phyloP scores from a whole-genome alignment of 2,888 invertebrate genomes.

The Drosophila mimetica region DNA sequence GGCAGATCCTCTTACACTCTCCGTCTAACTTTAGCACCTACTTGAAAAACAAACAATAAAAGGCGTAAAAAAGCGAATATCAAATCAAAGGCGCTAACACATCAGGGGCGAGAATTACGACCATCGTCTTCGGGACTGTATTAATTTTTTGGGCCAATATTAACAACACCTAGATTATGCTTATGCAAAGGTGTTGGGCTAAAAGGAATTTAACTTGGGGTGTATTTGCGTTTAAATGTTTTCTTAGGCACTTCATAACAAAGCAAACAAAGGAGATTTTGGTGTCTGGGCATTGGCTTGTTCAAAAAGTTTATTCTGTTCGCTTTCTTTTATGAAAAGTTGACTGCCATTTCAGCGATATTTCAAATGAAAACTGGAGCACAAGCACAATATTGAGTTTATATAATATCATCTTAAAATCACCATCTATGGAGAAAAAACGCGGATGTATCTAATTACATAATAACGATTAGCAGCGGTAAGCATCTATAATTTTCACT shows the following conservation, averaged over 20 bases:
- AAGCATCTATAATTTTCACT: background rate
- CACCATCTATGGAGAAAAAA: no score
- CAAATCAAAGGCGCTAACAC: slow-evolving; percentile 16
- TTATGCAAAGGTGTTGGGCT: slow-evolving; percentile 39
- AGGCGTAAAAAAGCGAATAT: slow-evolving; percentile 18
- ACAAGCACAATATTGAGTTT: background rate
- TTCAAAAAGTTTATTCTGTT: slow-evolving; percentile 1
- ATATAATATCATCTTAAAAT: background rate
- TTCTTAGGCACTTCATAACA: background rate
- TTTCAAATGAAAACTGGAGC: background rate
- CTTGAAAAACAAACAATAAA: slow-evolving; percentile 20
- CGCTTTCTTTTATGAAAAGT: background rate
- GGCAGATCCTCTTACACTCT: slow-evolving; percentile 36
- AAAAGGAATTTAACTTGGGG: background rate
- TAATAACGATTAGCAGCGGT: no score
- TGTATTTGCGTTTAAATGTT: slow-evolving; percentile 10
- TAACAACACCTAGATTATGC: slow-evolving; percentile 36
- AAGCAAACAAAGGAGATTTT: slow-evolving; percentile 20
- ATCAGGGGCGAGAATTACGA: slow-evolving; percentile 19
- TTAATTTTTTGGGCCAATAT: slow-evolving; percentile 32
- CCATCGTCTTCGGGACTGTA: slow-evolving; percentile 13
- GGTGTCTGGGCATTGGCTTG: background rate
- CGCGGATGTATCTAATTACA: no score
- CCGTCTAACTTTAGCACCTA: slow-evolving; percentile 60
- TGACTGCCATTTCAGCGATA: background rate